These are phyloP conservation scores for Zaprionus tsacasi DNA, from an alignment of 1,140 invertebrate species.

Conservation along the genomic window DNA sequence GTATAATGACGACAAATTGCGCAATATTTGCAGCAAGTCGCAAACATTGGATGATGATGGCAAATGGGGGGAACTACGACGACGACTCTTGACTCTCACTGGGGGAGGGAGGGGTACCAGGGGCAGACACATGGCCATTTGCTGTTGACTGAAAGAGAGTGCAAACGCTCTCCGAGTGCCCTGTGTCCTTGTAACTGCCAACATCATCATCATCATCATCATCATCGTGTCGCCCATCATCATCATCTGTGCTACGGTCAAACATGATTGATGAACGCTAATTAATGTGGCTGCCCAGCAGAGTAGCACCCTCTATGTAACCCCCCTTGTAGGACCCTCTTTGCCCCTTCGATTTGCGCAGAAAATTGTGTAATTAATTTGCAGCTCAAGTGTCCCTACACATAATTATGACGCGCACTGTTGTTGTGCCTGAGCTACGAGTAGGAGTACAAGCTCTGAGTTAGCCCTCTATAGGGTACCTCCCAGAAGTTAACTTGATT, in stretches of 20 bases:
- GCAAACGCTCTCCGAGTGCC: slow-evolving; percentile 5
- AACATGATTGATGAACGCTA: slow-evolving; percentile 82
- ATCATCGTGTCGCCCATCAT: not conserved
- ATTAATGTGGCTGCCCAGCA: slow-evolving; percentile 67
- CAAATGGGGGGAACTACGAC: slow-evolving; percentile 5
- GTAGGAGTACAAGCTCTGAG: not conserved
- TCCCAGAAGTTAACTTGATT: slow-evolving; percentile 3
- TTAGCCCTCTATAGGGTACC: too few species aligned
- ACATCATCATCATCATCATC: slow-evolving; percentile 3
- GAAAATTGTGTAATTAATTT: slow-evolving; percentile 78
- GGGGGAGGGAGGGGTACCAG: not conserved
- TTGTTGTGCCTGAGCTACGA: not conserved
- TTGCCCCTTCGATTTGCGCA: slow-evolving; percentile 27
- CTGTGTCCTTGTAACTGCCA: slow-evolving; percentile 55
- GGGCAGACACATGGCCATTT: slow-evolving; percentile 16
- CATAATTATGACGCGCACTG: slow-evolving; percentile 66
- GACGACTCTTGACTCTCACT: not conserved
- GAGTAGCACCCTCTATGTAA: not conserved
- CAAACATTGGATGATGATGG: slow-evolving; percentile 12
- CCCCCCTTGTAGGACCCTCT: not conserved
- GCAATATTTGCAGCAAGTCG: slow-evolving; percentile 72
- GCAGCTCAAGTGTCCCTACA: slow-evolving; percentile 62
- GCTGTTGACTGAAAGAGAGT: slow-evolving; percentile 19
- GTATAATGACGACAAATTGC: slow-evolving; percentile 82
- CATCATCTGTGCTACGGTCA: slow-evolving; percentile 56